Evolutionary conservation across 2,797 vertebrate species (phyloP).

Genomic region (Florisuga fusca): DNA sequence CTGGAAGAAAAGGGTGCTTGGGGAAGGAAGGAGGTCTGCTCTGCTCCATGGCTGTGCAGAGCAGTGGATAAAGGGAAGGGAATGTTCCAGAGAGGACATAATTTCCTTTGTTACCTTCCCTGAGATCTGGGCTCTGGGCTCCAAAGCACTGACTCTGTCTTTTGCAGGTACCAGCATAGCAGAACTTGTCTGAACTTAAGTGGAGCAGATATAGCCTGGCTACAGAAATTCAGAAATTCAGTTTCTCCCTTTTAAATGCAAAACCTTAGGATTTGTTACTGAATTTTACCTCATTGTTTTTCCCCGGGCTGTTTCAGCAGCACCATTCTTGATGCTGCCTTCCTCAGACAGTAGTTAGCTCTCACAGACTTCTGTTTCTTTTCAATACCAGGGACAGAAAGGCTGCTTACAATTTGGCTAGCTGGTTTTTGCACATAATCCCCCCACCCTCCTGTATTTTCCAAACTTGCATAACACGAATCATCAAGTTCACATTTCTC

Average conservation of each 20-base stretch:
- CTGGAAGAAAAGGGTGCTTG: not conserved
- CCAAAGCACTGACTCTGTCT: not conserved
- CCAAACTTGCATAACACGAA: too few species aligned
- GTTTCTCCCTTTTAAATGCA: not conserved
- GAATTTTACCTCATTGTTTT: not conserved
- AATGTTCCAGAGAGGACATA: not conserved
- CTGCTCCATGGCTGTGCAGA: not conserved
- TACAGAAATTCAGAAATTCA: not conserved
- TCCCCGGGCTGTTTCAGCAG: not conserved
- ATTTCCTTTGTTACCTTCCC: not conserved
- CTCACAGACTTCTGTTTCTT: too few species aligned
- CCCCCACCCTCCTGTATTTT: too few species aligned
- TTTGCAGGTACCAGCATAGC: not conserved
- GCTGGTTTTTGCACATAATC: too few species aligned
- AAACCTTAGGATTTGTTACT: not conserved
- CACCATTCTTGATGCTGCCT: not conserved
- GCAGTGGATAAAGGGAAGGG: not conserved
- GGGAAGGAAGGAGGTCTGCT: not conserved
- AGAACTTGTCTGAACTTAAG: not conserved
- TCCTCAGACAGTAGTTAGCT: too few species aligned
- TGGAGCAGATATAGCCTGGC: not conserved
- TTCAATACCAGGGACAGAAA: too few species aligned
- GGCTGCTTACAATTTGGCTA: too few species aligned
- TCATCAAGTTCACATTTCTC: too few species aligned
- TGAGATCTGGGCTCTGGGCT: not conserved